These are phyloP conservation scores for Dicyema japonicum DNA, from an alignment of 1,140 invertebrate species.

Conservation along the genomic window DNA sequence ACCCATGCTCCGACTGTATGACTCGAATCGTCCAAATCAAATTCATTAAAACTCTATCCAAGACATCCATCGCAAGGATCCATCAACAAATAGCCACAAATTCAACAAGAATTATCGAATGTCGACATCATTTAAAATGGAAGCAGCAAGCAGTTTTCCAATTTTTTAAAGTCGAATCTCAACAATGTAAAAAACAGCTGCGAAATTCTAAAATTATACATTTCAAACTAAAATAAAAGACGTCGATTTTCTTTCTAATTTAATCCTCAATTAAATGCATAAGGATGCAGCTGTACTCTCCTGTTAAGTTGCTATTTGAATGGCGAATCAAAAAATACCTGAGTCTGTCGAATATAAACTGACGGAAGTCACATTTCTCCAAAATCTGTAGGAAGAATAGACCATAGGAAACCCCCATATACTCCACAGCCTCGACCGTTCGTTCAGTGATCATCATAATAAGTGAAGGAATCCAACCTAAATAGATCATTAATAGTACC, in stretches of 20 bases:
- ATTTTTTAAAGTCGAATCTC: slow-evolving; percentile 7
- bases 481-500: slow-evolving; percentile 8
- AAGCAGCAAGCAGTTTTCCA: slow-evolving; percentile 2
- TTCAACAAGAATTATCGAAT: slow-evolving; percentile 3
- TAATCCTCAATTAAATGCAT: slow-evolving; percentile 31
- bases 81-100: slow-evolving; percentile 1
- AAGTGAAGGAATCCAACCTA: slow-evolving; percentile 8
- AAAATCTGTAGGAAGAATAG: slow-evolving; percentile 34
- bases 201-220: slow-evolving; percentile 33
- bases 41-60: slow-evolving; percentile 40
- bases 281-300: slow-evolving; percentile 89
- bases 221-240: slow-evolving; percentile 5
- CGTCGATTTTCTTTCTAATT: slow-evolving; percentile 8
- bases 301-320: slow-evolving; percentile 52
- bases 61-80: slow-evolving; percentile 18
- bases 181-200: slow-evolving; percentile 39
- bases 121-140: neutral
- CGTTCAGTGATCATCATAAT: slow-evolving; percentile 36
- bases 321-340: slow-evolving; percentile 7
- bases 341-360: slow-evolving; percentile 44
- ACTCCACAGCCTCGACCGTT: slow-evolving; percentile 48
- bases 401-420: slow-evolving; percentile 42
- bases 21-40: slow-evolving; percentile 55
- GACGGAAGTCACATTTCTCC: slow-evolving; percentile 43
- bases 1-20: slow-evolving; percentile 59